These are phyloP conservation scores for Drosophila algonquin DNA, from an alignment of 2,888 invertebrate genomes.

Conservation along the genomic window DNA sequence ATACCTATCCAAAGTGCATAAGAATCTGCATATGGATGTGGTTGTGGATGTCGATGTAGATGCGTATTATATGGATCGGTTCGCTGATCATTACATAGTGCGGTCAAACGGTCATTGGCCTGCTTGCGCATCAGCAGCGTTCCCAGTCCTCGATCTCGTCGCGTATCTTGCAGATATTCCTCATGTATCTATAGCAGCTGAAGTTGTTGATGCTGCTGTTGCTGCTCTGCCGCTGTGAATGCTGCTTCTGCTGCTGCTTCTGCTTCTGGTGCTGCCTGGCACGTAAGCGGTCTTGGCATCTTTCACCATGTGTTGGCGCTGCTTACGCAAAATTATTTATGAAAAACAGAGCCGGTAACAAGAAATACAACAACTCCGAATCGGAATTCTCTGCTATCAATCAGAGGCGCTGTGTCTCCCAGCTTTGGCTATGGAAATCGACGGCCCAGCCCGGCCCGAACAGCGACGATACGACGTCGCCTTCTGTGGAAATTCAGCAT, in stretches of 20 bases:
- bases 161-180: constrained; percentile 46
- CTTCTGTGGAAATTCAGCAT: constrained; percentile 66
- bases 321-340: constrained; percentile 79
- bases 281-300: constrained; percentile 72
- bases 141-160: constrained; percentile 16
- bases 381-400: constrained; percentile 56
- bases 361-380: constrained; percentile 43
- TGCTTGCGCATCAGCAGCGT: constrained; percentile 52
- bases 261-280: constrained; percentile 48
- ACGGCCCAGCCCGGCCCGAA: neutral
- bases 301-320: constrained; percentile 60
- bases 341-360: constrained; percentile 61
- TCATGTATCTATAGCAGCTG: constrained; percentile 39
- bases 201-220: constrained; percentile 28
- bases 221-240: constrained; percentile 32
- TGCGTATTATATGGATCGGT: constrained; percentile 9
- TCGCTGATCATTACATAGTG: constrained; percentile 65
- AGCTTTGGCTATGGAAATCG: constrained; percentile 53
- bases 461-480: neutral
- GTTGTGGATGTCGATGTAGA: constrained; percentile 5
- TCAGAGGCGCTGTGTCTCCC: constrained; percentile 23
- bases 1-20: constrained; percentile 41
- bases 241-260: constrained; percentile 28
- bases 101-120: constrained; percentile 80
- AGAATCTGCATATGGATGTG: constrained; percentile 59